These are phyloP conservation scores for Saguinus midas DNA, from an alignment of 2,113 vertebrate genomes.

Conservation along the genomic window DNA sequence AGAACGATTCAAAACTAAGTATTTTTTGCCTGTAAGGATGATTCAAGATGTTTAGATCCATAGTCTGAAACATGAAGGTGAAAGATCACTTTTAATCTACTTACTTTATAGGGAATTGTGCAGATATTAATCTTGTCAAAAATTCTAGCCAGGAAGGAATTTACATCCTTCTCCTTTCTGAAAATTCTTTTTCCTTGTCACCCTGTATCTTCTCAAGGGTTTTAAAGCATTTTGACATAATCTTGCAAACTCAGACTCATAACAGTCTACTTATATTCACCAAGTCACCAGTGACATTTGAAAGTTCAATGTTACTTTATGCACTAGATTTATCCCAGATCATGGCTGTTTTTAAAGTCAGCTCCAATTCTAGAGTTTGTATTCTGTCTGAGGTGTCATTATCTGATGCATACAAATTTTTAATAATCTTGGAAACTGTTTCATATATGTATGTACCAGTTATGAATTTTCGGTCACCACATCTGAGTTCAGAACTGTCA, in stretches of 20 bases:
- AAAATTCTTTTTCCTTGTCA: neutral
- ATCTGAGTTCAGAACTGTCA: constrained; percentile 19
- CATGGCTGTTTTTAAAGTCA: neutral
- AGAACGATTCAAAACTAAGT: neutral
- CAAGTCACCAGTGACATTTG: neutral
- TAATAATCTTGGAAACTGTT: neutral
- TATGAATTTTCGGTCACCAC: constrained; percentile 16
- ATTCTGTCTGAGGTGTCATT: constrained; percentile 27
- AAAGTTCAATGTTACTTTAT: neutral
- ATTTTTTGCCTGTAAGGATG: neutral
- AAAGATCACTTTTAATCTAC: neutral
- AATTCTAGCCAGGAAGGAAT: neutral
- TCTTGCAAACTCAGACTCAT: neutral
- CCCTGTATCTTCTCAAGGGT: neutral
- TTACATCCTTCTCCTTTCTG: neutral
- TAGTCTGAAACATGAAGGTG: neutral
- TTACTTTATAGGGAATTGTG: neutral
- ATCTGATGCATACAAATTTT: constrained; percentile 7
- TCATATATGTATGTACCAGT: neutral
- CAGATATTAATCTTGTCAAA: constrained; percentile 8
- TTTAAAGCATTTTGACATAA: constrained; percentile 38
- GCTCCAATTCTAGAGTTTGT: neutral
- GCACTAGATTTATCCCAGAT: neutral
- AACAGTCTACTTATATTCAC: neutral
- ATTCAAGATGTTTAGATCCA: neutral